A percentile compares a stretch with the other conserved stretches of the same genome.
These are phyloP conservation scores for Phocoena sinus DNA, from an alignment of 2,113 vertebrate genomes.

Conservation along the genomic window DNA sequence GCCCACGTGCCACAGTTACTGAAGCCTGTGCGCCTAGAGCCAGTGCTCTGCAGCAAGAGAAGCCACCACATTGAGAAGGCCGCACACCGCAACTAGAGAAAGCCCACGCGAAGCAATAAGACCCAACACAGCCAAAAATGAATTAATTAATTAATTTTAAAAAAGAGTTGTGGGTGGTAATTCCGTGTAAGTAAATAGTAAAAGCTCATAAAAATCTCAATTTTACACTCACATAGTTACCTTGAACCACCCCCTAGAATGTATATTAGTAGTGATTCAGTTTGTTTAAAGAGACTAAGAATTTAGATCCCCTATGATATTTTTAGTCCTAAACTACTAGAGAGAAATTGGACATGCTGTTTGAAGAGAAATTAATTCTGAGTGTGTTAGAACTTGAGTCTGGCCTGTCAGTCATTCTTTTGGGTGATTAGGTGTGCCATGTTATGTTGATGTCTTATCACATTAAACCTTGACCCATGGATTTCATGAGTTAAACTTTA, in stretches of 20 bases:
- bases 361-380: not conserved
- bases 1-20: no score
- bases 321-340: not conserved
- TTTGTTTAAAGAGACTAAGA: not conserved
- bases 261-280: not conserved
- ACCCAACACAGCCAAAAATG: no score
- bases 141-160: no score
- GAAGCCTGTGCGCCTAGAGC: no score
- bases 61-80: no score
- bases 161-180: not conserved
- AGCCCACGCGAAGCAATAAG: no score
- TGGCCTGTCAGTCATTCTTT: not conserved
- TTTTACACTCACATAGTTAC: not conserved
- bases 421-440: not conserved
- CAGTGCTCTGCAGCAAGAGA: no score
- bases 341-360: not conserved
- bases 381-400: conserved; percentile 7
- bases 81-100: no score
- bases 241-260: not conserved
- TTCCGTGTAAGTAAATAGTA: conserved; percentile 37
- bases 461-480: not conserved
- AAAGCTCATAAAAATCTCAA: conserved; percentile 31
- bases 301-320: not conserved
- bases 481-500: not conserved
- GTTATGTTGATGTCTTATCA: not conserved